phyloP scores from a whole-genome alignment of 2,888 invertebrate genomes.

The Hydrotaea diabolus region DNA sequence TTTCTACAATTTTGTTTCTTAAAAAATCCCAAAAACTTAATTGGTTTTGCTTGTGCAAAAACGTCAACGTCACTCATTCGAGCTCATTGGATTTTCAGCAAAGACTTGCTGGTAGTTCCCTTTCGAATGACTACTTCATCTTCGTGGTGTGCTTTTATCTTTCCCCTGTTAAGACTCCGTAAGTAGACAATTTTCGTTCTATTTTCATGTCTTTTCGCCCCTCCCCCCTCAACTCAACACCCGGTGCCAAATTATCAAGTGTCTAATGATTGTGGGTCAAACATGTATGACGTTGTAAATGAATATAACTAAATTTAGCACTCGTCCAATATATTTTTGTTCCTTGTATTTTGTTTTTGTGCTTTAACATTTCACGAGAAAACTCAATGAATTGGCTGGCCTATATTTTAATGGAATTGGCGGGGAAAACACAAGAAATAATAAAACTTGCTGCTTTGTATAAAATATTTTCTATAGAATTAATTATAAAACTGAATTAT shows the following conservation, averaged over 20 bases:
- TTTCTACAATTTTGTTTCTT: neutral
- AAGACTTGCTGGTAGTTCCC: neutral
- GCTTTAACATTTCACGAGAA: neutral
- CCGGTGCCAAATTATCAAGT: conserved; percentile 37
- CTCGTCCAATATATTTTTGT: neutral
- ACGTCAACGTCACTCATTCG: neutral
- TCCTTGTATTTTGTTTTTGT: too few species aligned
- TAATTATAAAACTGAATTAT: too few species aligned
- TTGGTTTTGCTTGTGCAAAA: neutral
- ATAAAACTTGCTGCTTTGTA: neutral
- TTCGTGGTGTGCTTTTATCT: neutral
- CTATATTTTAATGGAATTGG: neutral
- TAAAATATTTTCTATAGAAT: neutral
- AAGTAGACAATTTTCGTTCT: conserved; percentile 6
- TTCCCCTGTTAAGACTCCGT: neutral
- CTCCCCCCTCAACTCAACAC: neutral
- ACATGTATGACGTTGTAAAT: conserved; percentile 40
- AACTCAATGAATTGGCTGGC: neutral
- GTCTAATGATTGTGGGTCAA: conserved; percentile 57
- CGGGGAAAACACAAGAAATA: neutral
- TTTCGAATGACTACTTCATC: neutral
- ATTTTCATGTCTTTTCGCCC: conserved; percentile 8
- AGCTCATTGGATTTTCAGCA: neutral
- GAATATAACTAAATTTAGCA: conserved; percentile 21
- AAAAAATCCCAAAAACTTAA: neutral